Evolutionary conservation across 1,140 invertebrate genomes (phyloP).

Genomic region (Drosophila teissieri): DNA sequence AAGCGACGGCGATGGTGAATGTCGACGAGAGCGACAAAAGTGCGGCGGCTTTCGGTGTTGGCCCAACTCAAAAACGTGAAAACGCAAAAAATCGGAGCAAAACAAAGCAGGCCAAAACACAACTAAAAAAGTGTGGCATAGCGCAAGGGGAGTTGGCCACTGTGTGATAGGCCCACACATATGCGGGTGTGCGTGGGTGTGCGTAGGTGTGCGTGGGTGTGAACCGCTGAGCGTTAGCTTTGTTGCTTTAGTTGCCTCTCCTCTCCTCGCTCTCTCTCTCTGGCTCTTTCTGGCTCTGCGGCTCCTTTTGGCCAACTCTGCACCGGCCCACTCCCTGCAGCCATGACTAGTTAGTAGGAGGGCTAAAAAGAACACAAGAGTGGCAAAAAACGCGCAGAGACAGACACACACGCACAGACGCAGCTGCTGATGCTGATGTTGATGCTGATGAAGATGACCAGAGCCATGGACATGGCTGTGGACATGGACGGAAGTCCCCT

Average conservation of each 20-base stretch:
- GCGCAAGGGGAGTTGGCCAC: conserved; percentile 74
- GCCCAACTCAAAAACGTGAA: conserved; percentile 29
- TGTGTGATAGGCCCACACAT: conserved; percentile 66
- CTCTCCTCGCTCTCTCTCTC: conserved; percentile 1
- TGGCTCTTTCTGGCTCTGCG: background rate
- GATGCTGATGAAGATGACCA: conserved; percentile 81
- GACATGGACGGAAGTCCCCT: conserved; percentile 73
- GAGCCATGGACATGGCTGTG: conserved; percentile 51
- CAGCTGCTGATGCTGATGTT: conserved; percentile 69
- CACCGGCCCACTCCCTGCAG: conserved; percentile 17
- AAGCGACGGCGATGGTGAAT: conserved; percentile 59
- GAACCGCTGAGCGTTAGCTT: conserved; percentile 54
- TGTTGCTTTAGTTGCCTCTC: conserved; percentile 48
- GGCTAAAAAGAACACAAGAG: conserved; percentile 55
- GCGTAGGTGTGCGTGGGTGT: conserved; percentile 32
- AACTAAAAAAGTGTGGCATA: conserved; percentile 69
- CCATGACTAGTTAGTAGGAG: conserved; percentile 73
- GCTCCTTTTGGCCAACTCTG: background rate
- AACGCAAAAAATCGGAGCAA: conserved; percentile 27
- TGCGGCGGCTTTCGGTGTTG: conserved; percentile 74
- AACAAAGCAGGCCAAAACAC: conserved; percentile 45
- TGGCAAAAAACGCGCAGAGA: conserved; percentile 28
- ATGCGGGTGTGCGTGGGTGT: conserved; percentile 16
- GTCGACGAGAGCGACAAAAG: conserved; percentile 61
- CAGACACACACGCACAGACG: conserved; percentile 48